These are phyloP conservation scores for Pelecanus crispus DNA, from an alignment of 2,113 vertebrate species.

Conservation along the genomic window DNA sequence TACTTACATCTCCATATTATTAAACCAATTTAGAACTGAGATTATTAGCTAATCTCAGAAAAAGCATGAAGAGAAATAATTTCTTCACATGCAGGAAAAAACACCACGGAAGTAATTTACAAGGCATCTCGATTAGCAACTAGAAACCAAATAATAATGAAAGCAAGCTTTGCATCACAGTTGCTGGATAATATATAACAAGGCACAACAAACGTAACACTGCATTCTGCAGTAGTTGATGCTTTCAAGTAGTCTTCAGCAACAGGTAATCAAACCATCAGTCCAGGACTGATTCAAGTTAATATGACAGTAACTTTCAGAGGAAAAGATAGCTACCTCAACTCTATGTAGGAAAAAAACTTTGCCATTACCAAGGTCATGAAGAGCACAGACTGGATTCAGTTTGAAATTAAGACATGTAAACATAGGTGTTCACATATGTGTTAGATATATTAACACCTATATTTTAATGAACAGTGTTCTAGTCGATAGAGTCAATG, in stretches of 20 bases:
- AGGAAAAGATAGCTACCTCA: not conserved
- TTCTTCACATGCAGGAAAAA: not conserved
- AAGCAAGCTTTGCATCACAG: not conserved
- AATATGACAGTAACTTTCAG: not conserved
- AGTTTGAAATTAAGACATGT: not conserved
- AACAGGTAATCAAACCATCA: not conserved
- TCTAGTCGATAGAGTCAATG: not conserved
- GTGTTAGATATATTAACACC: not conserved
- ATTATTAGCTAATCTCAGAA: not conserved
- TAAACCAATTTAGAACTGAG: not conserved
- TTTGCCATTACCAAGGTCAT: not conserved
- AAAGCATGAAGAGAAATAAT: not conserved
- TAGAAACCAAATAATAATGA: not conserved
- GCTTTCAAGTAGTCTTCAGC: not conserved
- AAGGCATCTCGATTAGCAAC: not conserved
- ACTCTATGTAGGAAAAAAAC: not conserved
- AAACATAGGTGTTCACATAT: not conserved
- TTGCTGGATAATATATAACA: not conserved
- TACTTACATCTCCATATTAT: not conserved
- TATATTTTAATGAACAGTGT: not conserved
- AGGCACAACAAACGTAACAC: not conserved
- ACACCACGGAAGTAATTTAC: not conserved
- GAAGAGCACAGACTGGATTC: not conserved
- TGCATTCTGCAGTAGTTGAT: not conserved
- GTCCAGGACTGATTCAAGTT: not conserved